Conservation (phyloP, 2,888 invertebrate species). For the Creontiades dilutus region DNA sequence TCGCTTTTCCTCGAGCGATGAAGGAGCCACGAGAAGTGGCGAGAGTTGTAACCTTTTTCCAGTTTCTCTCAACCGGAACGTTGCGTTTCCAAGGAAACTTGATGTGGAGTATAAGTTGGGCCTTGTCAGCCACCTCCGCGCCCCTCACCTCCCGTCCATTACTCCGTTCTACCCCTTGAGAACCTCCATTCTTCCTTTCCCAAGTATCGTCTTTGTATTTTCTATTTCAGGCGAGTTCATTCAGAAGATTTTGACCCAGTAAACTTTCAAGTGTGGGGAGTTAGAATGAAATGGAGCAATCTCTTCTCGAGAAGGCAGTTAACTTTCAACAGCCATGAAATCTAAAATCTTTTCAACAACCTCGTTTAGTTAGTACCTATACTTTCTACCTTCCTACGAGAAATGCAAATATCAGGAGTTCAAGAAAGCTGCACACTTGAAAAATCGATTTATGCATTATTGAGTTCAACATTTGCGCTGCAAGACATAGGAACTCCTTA, state of each 20-base stretch:
- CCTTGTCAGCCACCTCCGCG: constrained; percentile 8
- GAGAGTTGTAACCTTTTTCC: not conserved
- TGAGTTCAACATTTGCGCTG: no score
- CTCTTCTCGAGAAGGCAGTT: not conserved
- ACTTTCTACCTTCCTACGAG: no score
- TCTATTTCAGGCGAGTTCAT: constrained; percentile 18
- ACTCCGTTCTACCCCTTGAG: not conserved
- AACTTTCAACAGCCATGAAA: no score
- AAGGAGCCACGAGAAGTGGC: not conserved
- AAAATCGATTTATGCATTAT: no score
- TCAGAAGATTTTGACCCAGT: not conserved
- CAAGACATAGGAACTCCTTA: no score
- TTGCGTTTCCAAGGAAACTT: constrained; percentile 60
- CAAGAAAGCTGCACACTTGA: no score
- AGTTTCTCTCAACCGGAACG: constrained; percentile 27
- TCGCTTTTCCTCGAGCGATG: no score
- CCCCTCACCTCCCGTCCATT: not conserved
- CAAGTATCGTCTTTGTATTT: not conserved
- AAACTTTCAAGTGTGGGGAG: not conserved
- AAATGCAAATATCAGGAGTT: no score
- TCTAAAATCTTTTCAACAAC: no score
- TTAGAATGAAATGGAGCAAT: not conserved
- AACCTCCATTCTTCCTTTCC: not conserved
- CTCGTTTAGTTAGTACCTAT: no score
- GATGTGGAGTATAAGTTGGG: constrained; percentile 60